phyloP scores from a whole-genome alignment of 2,113 vertebrate genomes.

The Cacatua alba region DNA sequence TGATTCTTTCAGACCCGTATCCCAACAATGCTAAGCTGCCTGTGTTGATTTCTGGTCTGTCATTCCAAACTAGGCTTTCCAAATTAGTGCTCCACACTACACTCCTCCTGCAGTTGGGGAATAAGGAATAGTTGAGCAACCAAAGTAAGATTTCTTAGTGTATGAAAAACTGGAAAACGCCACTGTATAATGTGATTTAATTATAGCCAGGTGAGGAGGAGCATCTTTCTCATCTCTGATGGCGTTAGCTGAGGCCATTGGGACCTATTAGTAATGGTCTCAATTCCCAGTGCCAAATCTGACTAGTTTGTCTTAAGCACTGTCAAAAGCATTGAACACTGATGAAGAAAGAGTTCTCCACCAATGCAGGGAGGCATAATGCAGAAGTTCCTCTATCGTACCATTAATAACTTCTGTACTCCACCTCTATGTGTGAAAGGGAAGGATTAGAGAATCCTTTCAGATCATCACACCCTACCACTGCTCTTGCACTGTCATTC shows the following conservation, averaged over 20 bases:
- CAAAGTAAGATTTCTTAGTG: not conserved
- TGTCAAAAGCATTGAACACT: not conserved
- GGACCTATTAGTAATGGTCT: not conserved
- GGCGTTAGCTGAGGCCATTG: not conserved
- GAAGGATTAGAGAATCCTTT: not conserved
- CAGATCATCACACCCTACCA: not conserved
- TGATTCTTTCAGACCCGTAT: not conserved
- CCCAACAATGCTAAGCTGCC: not conserved
- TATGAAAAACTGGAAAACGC: not conserved
- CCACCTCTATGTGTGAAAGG: not conserved
- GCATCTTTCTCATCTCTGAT: not conserved
- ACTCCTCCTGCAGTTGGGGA: not conserved
- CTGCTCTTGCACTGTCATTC: not conserved
- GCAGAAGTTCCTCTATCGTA: not conserved
- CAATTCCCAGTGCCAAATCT: not conserved
- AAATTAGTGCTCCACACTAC: not conserved
- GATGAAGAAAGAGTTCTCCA: not conserved
- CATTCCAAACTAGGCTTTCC: not conserved
- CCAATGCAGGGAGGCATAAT: not conserved
- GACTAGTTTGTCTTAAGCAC: not conserved
- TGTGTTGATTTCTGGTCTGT: not conserved
- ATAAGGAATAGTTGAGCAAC: not conserved
- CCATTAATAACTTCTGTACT: not conserved
- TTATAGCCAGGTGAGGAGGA: not conserved
- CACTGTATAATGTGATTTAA: not conserved